phyloP scores from a whole-genome alignment of 2,797 vertebrate species.

The Hypotaenidia okinawae region DNA sequence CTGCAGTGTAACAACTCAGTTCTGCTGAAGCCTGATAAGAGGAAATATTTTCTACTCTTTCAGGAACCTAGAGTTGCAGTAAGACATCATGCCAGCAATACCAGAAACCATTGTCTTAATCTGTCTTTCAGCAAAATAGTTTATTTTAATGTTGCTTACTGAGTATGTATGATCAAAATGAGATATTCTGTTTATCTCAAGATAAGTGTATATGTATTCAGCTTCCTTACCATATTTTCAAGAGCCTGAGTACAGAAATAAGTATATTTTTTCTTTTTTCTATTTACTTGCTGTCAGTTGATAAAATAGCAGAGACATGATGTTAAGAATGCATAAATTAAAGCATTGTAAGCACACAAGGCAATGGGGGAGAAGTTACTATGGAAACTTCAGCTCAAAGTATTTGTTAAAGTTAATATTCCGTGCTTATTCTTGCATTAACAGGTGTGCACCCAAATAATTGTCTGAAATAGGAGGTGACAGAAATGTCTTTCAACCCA shows the following conservation, averaged over 20 bases:
- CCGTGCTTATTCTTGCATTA: not conserved
- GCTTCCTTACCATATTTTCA: not conserved
- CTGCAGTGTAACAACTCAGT: not conserved
- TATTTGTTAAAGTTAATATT: not conserved
- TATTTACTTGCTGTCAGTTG: not conserved
- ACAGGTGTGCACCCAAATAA: not conserved
- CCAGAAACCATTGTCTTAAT: conserved; percentile 23
- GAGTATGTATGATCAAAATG: not conserved
- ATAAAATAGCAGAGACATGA: not conserved
- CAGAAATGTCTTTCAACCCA: not conserved
- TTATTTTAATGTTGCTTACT: not conserved
- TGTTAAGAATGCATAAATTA: not conserved
- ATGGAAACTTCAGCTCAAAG: not conserved
- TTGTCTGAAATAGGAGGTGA: not conserved
- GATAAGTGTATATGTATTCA: not conserved
- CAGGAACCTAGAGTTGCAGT: not conserved
- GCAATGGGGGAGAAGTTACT: not conserved
- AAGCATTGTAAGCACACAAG: not conserved
- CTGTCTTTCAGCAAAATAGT: conserved; percentile 2
- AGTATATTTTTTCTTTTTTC: not conserved
- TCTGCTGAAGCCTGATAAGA: conserved; percentile 10
- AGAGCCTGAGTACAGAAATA: not conserved
- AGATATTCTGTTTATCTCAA: conserved; percentile 4
- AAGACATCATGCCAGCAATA: not conserved
- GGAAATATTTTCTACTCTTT: not conserved